These are phyloP conservation scores for Vidua chalybeata DNA, from an alignment of 2,113 vertebrate genomes.

Conservation along the genomic window DNA sequence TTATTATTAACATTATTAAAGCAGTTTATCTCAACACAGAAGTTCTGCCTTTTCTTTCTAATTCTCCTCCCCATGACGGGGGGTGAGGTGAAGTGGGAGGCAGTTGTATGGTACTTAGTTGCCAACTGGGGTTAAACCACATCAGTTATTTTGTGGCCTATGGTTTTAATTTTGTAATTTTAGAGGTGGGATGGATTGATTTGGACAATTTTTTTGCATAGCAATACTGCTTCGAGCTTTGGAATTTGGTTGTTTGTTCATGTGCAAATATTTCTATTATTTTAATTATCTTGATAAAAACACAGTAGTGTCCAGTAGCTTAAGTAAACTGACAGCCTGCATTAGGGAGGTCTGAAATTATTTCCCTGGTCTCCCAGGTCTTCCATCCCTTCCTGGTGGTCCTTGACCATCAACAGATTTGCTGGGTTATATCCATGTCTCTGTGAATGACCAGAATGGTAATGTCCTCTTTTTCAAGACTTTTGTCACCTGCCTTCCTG, in stretches of 20 bases:
- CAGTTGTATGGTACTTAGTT: not conserved
- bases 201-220: not conserved
- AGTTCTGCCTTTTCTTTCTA: not conserved
- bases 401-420: not conserved
- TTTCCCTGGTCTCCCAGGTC: not conserved
- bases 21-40: not conserved
- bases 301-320: not conserved
- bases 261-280: not conserved
- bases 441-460: not conserved
- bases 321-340: not conserved
- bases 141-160: not conserved
- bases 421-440: not conserved
- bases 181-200: not conserved
- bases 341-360: not conserved
- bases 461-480: not conserved
- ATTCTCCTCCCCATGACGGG: accelerated
- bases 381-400: not conserved
- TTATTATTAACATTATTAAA: not conserved
- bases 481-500: not conserved
- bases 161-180: not conserved
- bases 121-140: not conserved
- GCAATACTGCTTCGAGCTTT: not conserved
- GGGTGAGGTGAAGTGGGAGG: too few relatives aligned
- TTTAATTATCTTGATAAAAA: not conserved
- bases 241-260: not conserved